phyloP scores from a whole-genome alignment of 53 echinoderm and acorn worm genomes.

The Stichopus horrens region DNA sequence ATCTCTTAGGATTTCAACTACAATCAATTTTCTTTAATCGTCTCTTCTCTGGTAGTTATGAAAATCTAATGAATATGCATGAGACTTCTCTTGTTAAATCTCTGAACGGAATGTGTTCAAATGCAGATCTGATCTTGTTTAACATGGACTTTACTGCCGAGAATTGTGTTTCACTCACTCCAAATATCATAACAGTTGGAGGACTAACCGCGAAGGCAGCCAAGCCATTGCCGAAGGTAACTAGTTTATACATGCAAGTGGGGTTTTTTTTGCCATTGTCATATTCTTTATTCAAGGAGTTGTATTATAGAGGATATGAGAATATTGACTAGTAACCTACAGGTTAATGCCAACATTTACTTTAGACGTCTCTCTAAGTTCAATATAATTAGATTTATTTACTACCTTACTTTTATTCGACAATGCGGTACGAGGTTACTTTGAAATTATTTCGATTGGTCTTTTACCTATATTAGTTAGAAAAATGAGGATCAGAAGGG shows the following conservation, averaged over 20 bases:
- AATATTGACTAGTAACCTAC: too few relatives aligned
- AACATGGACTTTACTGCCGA: conserved; percentile 68
- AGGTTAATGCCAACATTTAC: too few relatives aligned
- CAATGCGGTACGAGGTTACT: too few relatives aligned
- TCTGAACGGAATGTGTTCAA: neutral
- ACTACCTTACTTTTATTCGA: too few relatives aligned
- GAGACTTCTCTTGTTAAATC: conserved; percentile 49
- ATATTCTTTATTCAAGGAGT: too few relatives aligned
- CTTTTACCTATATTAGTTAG: too few relatives aligned
- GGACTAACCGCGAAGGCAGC: conserved; percentile 66
- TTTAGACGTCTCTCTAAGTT: too few relatives aligned
- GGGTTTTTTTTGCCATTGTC: too few relatives aligned
- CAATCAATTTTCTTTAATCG: conserved; percentile 21
- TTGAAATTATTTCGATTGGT: too few relatives aligned
- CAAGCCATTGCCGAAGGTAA: conserved; percentile 57
- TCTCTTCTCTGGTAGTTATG: conserved; percentile 54
- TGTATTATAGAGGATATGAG: too few relatives aligned
- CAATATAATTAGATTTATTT: too few relatives aligned
- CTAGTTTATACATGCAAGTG: neutral
- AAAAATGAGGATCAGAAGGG: too few relatives aligned
- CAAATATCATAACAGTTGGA: conserved; percentile 63
- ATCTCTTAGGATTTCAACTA: conserved; percentile 50
- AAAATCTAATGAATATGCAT: conserved; percentile 50
- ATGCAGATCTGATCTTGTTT: conserved; percentile 64
- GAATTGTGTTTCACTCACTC: conserved; percentile 57